These are phyloP conservation scores for Streptopelia turtur DNA, from an alignment of 2,797 vertebrate genomes.

Conservation along the genomic window DNA sequence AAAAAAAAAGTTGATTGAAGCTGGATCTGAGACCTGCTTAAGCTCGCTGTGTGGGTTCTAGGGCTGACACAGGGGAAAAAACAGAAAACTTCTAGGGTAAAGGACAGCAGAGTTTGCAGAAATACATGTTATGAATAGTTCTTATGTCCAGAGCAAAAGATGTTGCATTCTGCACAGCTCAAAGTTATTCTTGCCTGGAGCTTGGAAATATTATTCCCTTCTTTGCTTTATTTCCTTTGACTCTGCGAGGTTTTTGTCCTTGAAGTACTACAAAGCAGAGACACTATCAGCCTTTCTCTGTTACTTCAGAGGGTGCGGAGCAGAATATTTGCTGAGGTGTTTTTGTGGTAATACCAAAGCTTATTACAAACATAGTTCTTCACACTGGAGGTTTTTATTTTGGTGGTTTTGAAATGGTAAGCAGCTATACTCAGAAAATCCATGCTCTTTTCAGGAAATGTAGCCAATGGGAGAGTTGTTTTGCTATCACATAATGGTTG, in stretches of 20 bases:
- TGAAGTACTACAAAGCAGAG: slow-evolving; percentile 3
- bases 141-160: background rate
- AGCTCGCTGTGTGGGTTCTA: background rate
- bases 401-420: slow-evolving; percentile 26
- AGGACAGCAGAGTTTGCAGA: background rate
- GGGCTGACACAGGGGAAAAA: background rate
- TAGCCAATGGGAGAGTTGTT: background rate
- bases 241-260: background rate
- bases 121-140: background rate
- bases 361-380: slow-evolving; percentile 1
- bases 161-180: background rate
- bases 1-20: background rate
- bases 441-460: background rate
- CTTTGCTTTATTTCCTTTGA: background rate
- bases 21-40: background rate
- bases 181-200: background rate
- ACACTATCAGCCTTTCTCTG: background rate
- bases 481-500: background rate
- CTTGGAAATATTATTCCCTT: slow-evolving; percentile 1
- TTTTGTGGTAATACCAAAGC: background rate
- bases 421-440: background rate
- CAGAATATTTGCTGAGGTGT: slow-evolving; percentile 29
- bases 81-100: background rate
- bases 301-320: background rate
- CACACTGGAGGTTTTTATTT: slow-evolving; percentile 7